Base-by-base conservation (phyloP, 2,888 invertebrate species). In the Parnassius apollo region DNA sequence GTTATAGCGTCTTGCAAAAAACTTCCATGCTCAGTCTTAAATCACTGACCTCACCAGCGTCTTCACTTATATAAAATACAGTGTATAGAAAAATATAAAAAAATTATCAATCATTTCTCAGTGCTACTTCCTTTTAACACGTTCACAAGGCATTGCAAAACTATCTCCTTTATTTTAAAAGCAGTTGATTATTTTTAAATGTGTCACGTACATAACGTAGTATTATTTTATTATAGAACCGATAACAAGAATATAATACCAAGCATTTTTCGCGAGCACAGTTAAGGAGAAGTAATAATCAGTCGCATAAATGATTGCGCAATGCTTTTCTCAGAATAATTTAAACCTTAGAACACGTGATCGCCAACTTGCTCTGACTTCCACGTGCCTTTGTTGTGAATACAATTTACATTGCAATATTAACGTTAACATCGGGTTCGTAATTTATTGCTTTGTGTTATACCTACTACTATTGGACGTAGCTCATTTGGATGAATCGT, bases 171-270 rank as follows among this genome's bases (percentile, higher is more conserved):
- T 35, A 35, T 35, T 35, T 7, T 7, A 7, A 35, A 35, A 35
- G 18, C 35, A 35, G 35, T 35, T 35, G 35, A 35, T 35, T 53
- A 46, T 42, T 51, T 13, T 35, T 74, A 75, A 66, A 69, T 67
- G 69, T 66, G 68, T 71, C 73, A 35, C 44, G 35, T 18, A 53
- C 18, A 42, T 46, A 22, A 35, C 48, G 25, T 35, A 35, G 7
- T 35, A 35, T 35, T 35, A 35, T 35, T 35, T 35, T 35, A 35
- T 35, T 35, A 1, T 35, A 35, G 35, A 35, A 35, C 35, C 18
- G 18, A 18, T 18, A 18, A 18, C 18, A 18, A 18, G 18, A 18
- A 18, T 18, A 35, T 7, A 35, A 7, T 35, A 35, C 35, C 7
- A 18, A 35, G 35, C 7, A 52, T n/a, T 35, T 7, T 35, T 7